Conservation (phyloP, 2,113 vertebrate genomes). For the Empidonax traillii region DNA sequence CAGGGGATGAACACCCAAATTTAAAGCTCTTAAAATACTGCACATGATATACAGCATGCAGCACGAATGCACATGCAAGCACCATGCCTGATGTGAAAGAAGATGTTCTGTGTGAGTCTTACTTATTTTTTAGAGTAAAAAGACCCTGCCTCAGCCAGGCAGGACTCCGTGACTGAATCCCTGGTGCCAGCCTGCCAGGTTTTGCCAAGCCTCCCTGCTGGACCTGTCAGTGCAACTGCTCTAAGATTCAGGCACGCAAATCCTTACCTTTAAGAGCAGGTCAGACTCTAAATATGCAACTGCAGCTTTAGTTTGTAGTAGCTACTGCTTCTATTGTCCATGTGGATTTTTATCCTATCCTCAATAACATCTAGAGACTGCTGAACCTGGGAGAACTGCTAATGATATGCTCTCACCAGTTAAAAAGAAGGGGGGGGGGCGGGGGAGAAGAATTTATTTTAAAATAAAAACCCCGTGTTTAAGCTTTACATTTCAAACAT, state of each 20-base stretch:
- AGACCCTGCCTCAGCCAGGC: background rate
- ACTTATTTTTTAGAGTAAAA: background rate
- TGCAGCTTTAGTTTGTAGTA: background rate
- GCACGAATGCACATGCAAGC: background rate
- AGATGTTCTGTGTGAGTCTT: background rate
- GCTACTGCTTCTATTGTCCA: background rate
- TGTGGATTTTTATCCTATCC: background rate
- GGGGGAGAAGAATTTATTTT: background rate
- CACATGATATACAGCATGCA: background rate
- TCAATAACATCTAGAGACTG: background rate
- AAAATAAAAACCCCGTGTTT: background rate
- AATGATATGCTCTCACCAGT: background rate
- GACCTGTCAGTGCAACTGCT: background rate
- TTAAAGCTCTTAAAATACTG: background rate
- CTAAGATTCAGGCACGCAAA: background rate
- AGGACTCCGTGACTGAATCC: background rate
- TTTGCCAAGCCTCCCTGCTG: fast-evolving
- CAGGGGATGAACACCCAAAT: background rate
- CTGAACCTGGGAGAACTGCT: background rate
- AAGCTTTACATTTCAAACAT: background rate
- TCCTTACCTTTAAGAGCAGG: background rate
- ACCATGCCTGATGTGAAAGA: background rate
- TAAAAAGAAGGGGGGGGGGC: background rate
- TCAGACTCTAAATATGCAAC: background rate
- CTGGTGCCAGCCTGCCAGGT: background rate